These are phyloP conservation scores for Cassiopea xamachana DNA, from an alignment of 30 jellyfish, hydroid and myxozoan species.

Conservation along the genomic window DNA sequence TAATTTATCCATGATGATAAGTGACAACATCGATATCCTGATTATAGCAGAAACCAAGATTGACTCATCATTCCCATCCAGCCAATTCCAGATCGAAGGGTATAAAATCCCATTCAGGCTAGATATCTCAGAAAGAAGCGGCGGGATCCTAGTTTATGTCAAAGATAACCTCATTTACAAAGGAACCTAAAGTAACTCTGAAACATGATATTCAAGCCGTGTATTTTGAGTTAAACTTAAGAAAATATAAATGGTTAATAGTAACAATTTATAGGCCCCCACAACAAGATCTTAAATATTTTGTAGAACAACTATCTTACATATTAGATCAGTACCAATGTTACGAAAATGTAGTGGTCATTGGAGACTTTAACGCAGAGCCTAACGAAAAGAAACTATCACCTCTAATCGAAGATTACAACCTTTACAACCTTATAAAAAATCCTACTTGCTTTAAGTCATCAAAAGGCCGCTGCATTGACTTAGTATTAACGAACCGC, in stretches of 20 bases:
- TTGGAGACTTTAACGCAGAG: no score
- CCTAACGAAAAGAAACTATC: no score
- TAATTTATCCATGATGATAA: background rate
- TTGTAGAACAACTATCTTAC: no score
- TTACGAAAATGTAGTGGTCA: no score
- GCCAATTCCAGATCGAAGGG: constrained; percentile 5
- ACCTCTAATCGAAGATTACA: no score
- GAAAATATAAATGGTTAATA: constrained; percentile 35
- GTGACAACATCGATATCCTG: constrained; percentile 9
- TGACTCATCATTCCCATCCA: constrained; percentile 1
- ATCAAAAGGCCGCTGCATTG: no score
- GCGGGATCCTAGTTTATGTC: constrained; percentile 23
- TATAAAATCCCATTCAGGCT: background rate
- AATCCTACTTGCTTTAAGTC: no score
- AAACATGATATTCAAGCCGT: constrained; percentile 31
- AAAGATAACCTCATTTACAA: background rate
- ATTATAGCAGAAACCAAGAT: constrained; percentile 1
- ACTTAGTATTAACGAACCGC: no score
- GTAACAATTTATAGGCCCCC: background rate
- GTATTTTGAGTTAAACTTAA: constrained; percentile 3
- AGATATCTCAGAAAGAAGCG: constrained; percentile 7
- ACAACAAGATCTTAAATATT: no score
- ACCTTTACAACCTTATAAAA: no score
- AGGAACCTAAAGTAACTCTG: background rate
- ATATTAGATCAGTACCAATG: no score